Base-by-base conservation (phyloP, 2,113 vertebrate genomes). In the Fregata magnificens region DNA sequence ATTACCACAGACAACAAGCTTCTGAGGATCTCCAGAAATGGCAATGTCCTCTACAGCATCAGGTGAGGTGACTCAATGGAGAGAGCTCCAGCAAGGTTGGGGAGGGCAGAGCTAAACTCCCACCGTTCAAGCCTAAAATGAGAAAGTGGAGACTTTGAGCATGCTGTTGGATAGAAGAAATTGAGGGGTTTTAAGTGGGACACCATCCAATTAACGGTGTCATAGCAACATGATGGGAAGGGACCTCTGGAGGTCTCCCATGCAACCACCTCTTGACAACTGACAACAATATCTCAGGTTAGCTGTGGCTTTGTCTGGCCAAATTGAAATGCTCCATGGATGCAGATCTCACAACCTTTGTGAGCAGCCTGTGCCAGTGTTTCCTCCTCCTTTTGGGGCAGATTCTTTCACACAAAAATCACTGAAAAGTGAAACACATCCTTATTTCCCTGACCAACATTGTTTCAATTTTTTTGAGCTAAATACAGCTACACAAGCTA, bases 1-100 rank as follows among this genome's bases (percentile, higher is more conserved):
- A 99, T 99, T 73, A 99, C 99, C 83, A 99, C 99, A 1, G 99
- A 99, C 98, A 99, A 99, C 98, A 99, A 99, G 95, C 98, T 99
- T 94, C 98, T 99, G 49, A 98, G 99, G 86, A 99, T 99, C 97
- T 99, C 99, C 42, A 99, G 99, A 92, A 99, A 99, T 0, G 99
- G 99, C 85, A 99, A 99, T 2, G 99, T 99, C 66, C 99, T 99
- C 74, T 99, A 99, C 98, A 99, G 99, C 96, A 99, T 99, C 98
- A 98, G 99, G 99, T 99, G 91, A 98, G 97, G 16, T 3, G 69
- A 4, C 42, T 8, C 49, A 36, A 20, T 19, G 29, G 38, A 36
- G 11, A 65, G 40, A 32, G 29, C 26, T 58, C 28, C 38, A 22
- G 38, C 10, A 2, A 11, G 38, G 24, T 4, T 16, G 36, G 36